phyloP scores from a whole-genome alignment of 1,140 invertebrate genomes.

The Pinna nobilis region DNA sequence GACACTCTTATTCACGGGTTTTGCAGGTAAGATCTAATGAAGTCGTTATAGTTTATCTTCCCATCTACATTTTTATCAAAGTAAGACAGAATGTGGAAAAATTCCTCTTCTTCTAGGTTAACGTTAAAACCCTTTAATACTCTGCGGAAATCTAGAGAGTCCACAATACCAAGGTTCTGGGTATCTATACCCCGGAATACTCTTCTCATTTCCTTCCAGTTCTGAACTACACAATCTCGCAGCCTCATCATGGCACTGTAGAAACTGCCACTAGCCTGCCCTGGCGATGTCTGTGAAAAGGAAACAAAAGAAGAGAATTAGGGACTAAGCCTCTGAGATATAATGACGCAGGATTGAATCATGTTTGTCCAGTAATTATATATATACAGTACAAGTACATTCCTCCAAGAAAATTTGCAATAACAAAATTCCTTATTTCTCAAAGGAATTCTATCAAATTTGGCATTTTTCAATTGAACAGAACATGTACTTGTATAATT shows the following conservation, averaged over 20 bases:
- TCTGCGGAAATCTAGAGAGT: slow-evolving; percentile 61
- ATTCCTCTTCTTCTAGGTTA: slow-evolving; percentile 70
- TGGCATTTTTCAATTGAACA: too few relatives aligned
- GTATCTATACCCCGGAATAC: slow-evolving; percentile 58
- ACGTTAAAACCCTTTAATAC: slow-evolving; percentile 66
- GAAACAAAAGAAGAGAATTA: too few relatives aligned
- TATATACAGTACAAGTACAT: too few relatives aligned
- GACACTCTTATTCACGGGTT: not conserved
- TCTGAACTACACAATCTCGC: slow-evolving; percentile 55
- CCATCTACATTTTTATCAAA: slow-evolving; percentile 68
- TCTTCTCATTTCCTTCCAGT: slow-evolving; percentile 72
- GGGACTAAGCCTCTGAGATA: too few relatives aligned
- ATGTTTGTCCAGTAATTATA: too few relatives aligned
- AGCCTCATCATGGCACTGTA: slow-evolving; percentile 61
- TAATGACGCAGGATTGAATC: too few relatives aligned
- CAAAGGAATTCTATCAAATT: too few relatives aligned
- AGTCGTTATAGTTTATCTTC: slow-evolving; percentile 69
- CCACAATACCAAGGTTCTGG: slow-evolving; percentile 48
- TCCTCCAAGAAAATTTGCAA: too few relatives aligned
- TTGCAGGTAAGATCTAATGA: slow-evolving; percentile 64
- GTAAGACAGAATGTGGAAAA: slow-evolving; percentile 64
- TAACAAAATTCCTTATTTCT: too few relatives aligned
- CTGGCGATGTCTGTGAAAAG: slow-evolving; percentile 51
- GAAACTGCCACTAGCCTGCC: slow-evolving; percentile 43
- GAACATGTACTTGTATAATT: too few relatives aligned